phyloP scores from a whole-genome alignment of 2,888 invertebrate species.

The Agrochola lychnidis region DNA sequence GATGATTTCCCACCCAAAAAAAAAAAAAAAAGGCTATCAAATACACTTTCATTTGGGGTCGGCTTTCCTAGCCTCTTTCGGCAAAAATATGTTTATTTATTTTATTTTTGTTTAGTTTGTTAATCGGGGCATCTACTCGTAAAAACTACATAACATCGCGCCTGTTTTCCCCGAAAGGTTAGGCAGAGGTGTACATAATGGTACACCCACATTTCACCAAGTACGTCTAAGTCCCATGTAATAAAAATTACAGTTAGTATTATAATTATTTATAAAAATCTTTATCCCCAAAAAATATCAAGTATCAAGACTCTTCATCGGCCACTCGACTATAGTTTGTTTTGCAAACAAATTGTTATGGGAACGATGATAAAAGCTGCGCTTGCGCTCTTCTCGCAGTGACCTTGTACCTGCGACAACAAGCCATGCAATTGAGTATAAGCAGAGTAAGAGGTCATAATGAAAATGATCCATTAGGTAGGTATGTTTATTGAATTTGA shows the following conservation, averaged over 20 bases:
- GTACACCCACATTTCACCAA: too few relatives aligned
- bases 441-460: slow-evolving; percentile 15
- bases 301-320: slow-evolving; percentile 62
- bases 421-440: slow-evolving; percentile 22
- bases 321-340: slow-evolving; percentile 48
- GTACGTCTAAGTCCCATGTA: too few relatives aligned
- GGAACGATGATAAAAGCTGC: slow-evolving; percentile 62
- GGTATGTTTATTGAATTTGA: neutral
- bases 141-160: neutral
- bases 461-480: neutral
- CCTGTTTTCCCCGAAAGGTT: too few relatives aligned
- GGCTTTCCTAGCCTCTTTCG: neutral
- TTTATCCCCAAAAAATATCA: slow-evolving; percentile 6
- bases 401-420: slow-evolving; percentile 58
- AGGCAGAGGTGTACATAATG: too few relatives aligned
- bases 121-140: neutral
- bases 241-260: too few relatives aligned
- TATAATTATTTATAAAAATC: too few relatives aligned
- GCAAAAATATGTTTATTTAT: neutral
- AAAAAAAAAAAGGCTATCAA: too few relatives aligned
- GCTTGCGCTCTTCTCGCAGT: slow-evolving; percentile 47
- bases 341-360: slow-evolving; percentile 71
- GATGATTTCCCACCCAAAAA: too few relatives aligned
- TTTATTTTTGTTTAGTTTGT: too few relatives aligned
- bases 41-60: neutral